Conservation (phyloP, 2,888 invertebrate genomes). For the Drosophila fulvimacula region DNA sequence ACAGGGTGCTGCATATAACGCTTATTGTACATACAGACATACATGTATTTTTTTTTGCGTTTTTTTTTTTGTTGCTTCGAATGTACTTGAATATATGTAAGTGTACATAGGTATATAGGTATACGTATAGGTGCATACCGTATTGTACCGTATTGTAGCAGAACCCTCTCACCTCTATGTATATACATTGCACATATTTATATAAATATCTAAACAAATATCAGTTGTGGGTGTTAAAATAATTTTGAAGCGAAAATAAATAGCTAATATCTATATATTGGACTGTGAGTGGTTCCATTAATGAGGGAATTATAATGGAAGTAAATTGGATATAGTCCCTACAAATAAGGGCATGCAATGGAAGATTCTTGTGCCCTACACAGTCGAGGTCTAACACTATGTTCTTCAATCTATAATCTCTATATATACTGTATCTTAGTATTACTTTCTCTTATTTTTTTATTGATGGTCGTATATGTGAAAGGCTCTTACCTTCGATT, state of each 20-base stretch:
- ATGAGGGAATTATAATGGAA: not conserved
- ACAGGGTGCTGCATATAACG: constrained; percentile 33
- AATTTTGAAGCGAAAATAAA: not conserved
- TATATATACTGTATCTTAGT: too few species aligned
- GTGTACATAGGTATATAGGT: constrained; percentile 12
- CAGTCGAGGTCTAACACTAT: too few species aligned
- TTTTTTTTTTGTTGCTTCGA: constrained; percentile 35
- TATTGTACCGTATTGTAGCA: not conserved
- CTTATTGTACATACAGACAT: constrained; percentile 32
- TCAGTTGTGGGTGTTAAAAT: constrained; percentile 11
- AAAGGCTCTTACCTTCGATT: constrained; percentile 91
- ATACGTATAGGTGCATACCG: constrained; percentile 1
- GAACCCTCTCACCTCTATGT: constrained; percentile 18
- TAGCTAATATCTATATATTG: not conserved
- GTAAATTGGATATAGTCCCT: not conserved
- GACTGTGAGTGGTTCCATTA: not conserved
- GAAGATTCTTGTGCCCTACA: too few species aligned
- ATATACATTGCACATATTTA: constrained; percentile 54
- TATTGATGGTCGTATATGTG: too few species aligned
- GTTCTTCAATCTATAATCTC: too few species aligned
- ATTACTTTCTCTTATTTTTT: too few species aligned
- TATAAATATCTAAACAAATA: constrained; percentile 27
- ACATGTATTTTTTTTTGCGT: constrained; percentile 28
- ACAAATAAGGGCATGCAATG: not conserved
- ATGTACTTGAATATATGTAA: constrained; percentile 31